Conservation (phyloP, 2,888 invertebrate genomes). For the Andrena bicolor region DNA sequence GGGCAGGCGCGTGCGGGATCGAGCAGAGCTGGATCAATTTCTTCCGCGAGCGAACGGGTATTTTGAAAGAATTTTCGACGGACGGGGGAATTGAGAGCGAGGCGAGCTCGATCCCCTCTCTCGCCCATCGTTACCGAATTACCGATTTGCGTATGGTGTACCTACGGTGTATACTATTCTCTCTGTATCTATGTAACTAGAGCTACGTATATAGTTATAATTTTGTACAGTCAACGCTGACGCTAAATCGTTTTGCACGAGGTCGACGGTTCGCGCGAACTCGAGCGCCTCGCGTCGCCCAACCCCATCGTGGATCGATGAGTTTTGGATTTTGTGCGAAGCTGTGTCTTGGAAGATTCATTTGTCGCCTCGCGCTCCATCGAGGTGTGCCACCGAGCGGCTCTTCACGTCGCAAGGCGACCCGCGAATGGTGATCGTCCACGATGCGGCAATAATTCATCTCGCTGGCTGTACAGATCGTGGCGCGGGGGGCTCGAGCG, state of each 20-base stretch:
- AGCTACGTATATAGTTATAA: conserved; percentile 73
- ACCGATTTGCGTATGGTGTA: conserved; percentile 54
- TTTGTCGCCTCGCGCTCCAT: too few relatives aligned
- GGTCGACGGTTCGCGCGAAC: conserved; percentile 56
- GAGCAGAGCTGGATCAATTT: neutral
- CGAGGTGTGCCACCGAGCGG: too few relatives aligned
- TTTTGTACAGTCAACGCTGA: conserved; percentile 73
- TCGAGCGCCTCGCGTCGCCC: conserved; percentile 33
- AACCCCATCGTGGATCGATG: neutral
- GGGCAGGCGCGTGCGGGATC: conserved; percentile 4
- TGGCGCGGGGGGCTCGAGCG: conserved; percentile 57
- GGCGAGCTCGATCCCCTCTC: conserved; percentile 2
- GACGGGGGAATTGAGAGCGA: neutral
- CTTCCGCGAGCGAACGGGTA: neutral
- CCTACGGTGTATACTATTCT: conserved; percentile 72
- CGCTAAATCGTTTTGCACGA: conserved; percentile 56
- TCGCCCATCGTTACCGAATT: conserved; percentile 23
- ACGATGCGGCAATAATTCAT: neutral
- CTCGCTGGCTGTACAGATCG: neutral
- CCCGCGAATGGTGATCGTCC: neutral
- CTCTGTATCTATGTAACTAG: conserved; percentile 73
- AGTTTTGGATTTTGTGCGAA: neutral
- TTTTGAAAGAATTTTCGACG: neutral
- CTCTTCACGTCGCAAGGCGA: too few relatives aligned
- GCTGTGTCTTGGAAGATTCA: too few relatives aligned